These are phyloP conservation scores for Trichonephila clavipes DNA, from an alignment of 1,140 invertebrate genomes.

Conservation along the genomic window DNA sequence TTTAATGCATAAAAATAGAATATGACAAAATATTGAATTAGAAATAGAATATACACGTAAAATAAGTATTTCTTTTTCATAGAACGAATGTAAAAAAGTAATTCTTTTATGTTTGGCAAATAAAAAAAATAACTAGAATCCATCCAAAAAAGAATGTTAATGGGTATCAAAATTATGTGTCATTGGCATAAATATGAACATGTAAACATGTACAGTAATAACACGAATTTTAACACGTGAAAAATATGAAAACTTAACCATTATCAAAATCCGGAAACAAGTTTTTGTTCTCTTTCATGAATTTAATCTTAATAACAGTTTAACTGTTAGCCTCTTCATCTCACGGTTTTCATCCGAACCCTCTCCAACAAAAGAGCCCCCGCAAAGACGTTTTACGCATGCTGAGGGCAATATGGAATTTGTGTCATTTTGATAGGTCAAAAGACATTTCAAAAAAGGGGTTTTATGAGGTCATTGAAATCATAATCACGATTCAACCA, in stretches of 20 bases:
- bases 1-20: too few species aligned
- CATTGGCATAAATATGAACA: background rate
- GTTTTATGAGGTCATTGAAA: constrained; percentile 33
- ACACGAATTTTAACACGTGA: background rate
- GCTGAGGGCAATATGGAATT: constrained; percentile 47
- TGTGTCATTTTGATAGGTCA: constrained; percentile 48
- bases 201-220: background rate
- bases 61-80: too few species aligned
- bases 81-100: too few species aligned
- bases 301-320: background rate
- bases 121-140: background rate
- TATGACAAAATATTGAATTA: too few species aligned
- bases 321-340: background rate
- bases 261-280: constrained; percentile 19
- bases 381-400: background rate
- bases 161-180: background rate
- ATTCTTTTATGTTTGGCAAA: background rate
- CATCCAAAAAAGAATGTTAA: background rate
- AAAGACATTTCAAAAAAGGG: background rate
- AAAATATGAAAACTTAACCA: constrained; percentile 3
- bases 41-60: too few species aligned
- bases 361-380: constrained; percentile 37
- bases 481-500: constrained; percentile 41
- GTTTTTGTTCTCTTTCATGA: background rate
- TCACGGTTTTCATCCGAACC: constrained; percentile 46